Evolutionary conservation across 2,113 vertebrate genomes (phyloP), one percentile per base, ranked within the genome.

Genomic region (Sylvietta virens): DNA sequence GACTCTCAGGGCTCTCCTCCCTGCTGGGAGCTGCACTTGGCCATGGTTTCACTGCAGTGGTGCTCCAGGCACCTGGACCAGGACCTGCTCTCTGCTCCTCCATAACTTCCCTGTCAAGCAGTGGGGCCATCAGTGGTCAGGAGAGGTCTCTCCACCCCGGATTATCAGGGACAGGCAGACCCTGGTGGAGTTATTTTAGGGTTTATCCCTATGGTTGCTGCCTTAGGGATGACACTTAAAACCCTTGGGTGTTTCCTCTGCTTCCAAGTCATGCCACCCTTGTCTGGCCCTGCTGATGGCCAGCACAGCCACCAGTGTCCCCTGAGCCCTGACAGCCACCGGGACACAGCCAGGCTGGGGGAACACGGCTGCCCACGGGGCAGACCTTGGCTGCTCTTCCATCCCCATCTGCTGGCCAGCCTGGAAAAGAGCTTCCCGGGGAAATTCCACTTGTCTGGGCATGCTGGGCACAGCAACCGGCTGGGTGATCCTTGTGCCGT

Each of bases 401-500:
- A 94, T 48, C 97, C 86, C 97, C 97, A 95, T 87, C 97, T 97
- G 39, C 97, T 42, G 97, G 95, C 65, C 81, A 72, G 50, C 53
- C 44, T 79, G 58, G 82, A 72, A 86, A 85, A 82, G 42, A 77
- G 11, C 26, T 76, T 67, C 65, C 70, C 9, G 40, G 35, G 35
- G 48, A 81, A 35, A 27, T 16, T 31, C 6, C 15, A 2, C 0
- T 14, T 18, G 57, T 22, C 6, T 7, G 15, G 69, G 10, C 1
- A 2, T 1, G 5, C 3, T 10, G 42, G 37, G 18, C 69, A 47
- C n/a, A 11, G 48, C 0, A 7, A 3, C 7, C 0, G 4, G 3
- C 12, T 2, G 21, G 0, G 61, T 13, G 28, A 39, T 47, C 30
- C 48, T 21, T 22, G 39, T n/a, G 61, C 48, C 57, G 44, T 3